A percentile compares a stretch with the other conserved stretches of the same genome.
These are phyloP conservation scores for Etia nguti DNA, from an alignment of 2,113 vertebrate genomes.

Conservation along the genomic window DNA sequence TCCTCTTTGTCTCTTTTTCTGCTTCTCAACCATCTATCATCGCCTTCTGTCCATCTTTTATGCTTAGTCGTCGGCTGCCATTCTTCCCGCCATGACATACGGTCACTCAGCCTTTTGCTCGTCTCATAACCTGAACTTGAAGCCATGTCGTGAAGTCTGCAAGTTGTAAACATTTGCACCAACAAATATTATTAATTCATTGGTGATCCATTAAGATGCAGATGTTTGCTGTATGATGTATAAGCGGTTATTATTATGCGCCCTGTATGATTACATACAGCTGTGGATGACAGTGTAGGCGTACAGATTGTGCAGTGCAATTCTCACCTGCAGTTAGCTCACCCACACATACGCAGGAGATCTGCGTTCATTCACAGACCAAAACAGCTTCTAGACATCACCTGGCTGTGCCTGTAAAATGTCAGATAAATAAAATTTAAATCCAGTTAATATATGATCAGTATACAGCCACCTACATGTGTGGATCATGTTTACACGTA, in stretches of 20 bases:
- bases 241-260: neutral
- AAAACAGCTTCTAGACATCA: neutral
- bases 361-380: neutral
- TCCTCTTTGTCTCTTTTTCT: conserved; percentile 15
- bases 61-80: neutral
- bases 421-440: neutral
- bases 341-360: conserved; percentile 10
- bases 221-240: neutral
- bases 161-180: neutral
- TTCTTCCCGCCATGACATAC: neutral
- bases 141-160: neutral
- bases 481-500: neutral
- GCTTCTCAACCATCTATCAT: conserved; percentile 14
- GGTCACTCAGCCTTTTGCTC: neutral
- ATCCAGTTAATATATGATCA: neutral
- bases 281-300: conserved; percentile 38
- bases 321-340: conserved; percentile 39
- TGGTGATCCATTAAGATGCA: neutral
- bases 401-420: neutral
- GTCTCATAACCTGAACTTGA: neutral
- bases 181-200: neutral
- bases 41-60: conserved; percentile 14
- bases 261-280: neutral
- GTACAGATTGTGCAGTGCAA: conserved; percentile 11
- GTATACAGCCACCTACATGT: neutral